A percentile compares a stretch with the other conserved stretches of the same genome.
Conservation (phyloP, 2,113 vertebrate species). For the Tupaia tana region DNA sequence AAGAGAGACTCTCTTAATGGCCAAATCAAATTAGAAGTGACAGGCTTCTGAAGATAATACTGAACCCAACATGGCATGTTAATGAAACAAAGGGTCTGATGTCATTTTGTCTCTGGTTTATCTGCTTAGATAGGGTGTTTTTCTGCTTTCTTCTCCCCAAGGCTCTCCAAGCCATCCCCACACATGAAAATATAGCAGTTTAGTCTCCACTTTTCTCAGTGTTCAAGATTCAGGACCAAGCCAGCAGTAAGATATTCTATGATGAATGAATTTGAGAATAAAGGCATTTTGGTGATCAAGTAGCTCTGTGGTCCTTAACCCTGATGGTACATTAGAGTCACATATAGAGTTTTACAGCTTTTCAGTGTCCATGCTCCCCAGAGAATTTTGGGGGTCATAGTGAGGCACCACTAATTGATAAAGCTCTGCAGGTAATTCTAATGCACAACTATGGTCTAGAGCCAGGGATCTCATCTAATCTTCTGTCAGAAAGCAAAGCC, state of each 20-base stretch:
- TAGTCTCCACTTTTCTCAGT: slow-evolving; percentile 1
- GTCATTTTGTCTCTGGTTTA: neutral
- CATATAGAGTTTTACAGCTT: neutral
- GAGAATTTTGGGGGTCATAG: neutral
- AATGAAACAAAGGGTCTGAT: neutral
- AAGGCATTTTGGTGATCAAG: neutral
- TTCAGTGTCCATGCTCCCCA: neutral
- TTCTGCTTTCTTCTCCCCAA: neutral
- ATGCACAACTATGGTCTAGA: neutral
- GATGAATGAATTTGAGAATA: neutral
- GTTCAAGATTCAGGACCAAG: neutral
- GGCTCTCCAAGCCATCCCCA: neutral
- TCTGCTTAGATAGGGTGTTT: neutral
- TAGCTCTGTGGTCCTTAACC: neutral
- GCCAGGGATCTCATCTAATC: neutral
- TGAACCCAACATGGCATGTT: neutral
- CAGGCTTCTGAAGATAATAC: neutral
- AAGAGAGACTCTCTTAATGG: neutral
- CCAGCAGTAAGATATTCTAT: neutral
- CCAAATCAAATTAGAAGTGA: neutral
- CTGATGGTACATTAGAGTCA: neutral
- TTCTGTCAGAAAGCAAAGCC: neutral
- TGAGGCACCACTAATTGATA: neutral
- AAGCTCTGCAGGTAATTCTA: neutral
- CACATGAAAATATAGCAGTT: neutral